Evolutionary conservation across 2,113 vertebrate species (phyloP).

Genomic region (Zosterops hypoxanthus): DNA sequence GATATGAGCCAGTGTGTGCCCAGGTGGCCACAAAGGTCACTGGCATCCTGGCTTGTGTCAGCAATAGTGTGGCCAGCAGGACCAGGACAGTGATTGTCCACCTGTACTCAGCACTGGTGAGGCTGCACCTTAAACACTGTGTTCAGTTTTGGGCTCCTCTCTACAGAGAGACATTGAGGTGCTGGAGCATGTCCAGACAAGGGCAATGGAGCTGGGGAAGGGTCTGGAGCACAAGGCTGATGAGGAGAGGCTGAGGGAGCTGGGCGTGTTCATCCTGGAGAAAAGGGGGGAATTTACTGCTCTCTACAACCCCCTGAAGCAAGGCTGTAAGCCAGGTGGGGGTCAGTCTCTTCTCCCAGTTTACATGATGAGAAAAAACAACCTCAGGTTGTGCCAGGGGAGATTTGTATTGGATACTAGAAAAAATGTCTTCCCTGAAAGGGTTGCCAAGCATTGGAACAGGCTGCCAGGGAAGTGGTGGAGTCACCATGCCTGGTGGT

Average conservation of each 20-base stretch:
- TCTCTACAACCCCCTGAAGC: neutral
- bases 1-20: accelerated
- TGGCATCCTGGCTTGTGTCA: neutral
- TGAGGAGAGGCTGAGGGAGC: neutral
- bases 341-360: neutral
- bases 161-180: neutral
- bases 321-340: neutral
- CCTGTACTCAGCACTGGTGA: accelerated
- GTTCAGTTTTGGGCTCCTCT: neutral
- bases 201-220: accelerated
- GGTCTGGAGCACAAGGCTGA: neutral
- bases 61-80: neutral
- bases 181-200: accelerated
- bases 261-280: neutral
- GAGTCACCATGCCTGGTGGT: neutral
- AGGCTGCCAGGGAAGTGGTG: neutral
- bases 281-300: accelerated
- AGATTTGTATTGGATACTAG: neutral
- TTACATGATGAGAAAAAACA: neutral
- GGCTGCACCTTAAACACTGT: neutral
- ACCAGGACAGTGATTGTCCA: neutral
- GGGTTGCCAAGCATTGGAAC: neutral
- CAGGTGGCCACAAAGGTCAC: neutral
- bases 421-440: neutral
- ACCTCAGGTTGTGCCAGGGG: neutral